A percentile compares a stretch with the other conserved stretches of the same genome.
phyloP scores from a whole-genome alignment of 2,888 invertebrate species.

The Melanostoma mellinum region DNA sequence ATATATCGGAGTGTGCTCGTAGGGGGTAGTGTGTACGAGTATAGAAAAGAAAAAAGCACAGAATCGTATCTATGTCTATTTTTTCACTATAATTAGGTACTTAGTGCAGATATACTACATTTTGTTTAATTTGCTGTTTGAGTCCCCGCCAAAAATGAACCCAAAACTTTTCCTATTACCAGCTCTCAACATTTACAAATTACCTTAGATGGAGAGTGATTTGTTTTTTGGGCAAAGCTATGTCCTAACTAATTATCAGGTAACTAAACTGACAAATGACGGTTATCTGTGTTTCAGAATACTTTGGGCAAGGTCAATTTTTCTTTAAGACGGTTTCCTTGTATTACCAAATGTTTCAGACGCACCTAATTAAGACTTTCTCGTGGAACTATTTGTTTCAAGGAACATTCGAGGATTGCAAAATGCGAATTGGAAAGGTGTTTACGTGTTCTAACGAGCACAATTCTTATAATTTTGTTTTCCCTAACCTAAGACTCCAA shows the following conservation, averaged over 20 bases:
- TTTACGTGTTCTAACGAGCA: too few relatives aligned
- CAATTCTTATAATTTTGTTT: too few relatives aligned
- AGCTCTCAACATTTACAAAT: slow-evolving; percentile 70
- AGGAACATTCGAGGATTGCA: slow-evolving; percentile 9
- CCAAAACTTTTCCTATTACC: slow-evolving; percentile 68
- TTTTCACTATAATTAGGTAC: slow-evolving; percentile 59
- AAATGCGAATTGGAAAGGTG: neutral
- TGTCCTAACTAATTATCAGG: slow-evolving; percentile 67
- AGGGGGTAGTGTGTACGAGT: too few relatives aligned
- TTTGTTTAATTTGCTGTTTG: slow-evolving; percentile 34
- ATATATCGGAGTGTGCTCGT: too few relatives aligned
- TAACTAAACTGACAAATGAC: slow-evolving; percentile 68
- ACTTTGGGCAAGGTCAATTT: slow-evolving; percentile 30
- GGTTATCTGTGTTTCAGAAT: slow-evolving; percentile 35
- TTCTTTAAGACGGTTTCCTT: neutral
- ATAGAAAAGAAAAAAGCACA: neutral
- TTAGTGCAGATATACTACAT: slow-evolving; percentile 22
- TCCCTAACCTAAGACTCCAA: too few relatives aligned
- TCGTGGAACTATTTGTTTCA: slow-evolving; percentile 21
- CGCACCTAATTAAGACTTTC: slow-evolving; percentile 47
- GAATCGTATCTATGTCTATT: slow-evolving; percentile 34
- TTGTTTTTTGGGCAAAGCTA: slow-evolving; percentile 50
- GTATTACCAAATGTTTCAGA: slow-evolving; percentile 26
- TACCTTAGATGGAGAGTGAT: slow-evolving; percentile 57
- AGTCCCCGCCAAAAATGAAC: slow-evolving; percentile 13